A percentile compares a stretch with the other conserved stretches of the same genome.
Evolutionary conservation across 2,888 invertebrate species (phyloP).

Genomic region (Diachrysia chrysitis): DNA sequence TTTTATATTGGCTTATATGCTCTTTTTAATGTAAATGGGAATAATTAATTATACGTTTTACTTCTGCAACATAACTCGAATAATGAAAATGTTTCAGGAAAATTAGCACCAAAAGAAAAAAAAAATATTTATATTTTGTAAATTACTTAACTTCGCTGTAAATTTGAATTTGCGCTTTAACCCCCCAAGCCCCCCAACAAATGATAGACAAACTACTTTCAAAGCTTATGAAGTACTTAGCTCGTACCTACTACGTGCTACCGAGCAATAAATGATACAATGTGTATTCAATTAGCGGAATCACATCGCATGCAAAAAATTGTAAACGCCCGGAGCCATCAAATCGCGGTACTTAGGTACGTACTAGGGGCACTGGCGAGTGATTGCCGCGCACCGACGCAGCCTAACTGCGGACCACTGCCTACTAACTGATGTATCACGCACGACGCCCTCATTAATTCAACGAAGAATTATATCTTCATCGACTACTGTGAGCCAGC

Average conservation of each 20-base stretch:
- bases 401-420: slow-evolving; percentile 26
- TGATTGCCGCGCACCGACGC: slow-evolving; percentile 33
- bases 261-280: slow-evolving; percentile 53
- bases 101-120: too few relatives aligned
- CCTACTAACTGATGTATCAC: slow-evolving; percentile 72
- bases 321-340: slow-evolving; percentile 58
- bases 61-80: too few relatives aligned
- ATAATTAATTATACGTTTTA: too few relatives aligned
- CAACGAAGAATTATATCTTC: slow-evolving; percentile 81
- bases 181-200: too few relatives aligned
- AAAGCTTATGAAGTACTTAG: slow-evolving; percentile 23
- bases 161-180: too few relatives aligned
- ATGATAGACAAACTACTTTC: too few relatives aligned
- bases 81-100: too few relatives aligned
- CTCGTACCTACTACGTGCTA: slow-evolving; percentile 21
- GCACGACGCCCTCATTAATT: slow-evolving; percentile 77
- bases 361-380: slow-evolving; percentile 22
- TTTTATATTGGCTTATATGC: too few relatives aligned
- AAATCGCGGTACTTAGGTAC: slow-evolving; percentile 50
- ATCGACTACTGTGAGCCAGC: slow-evolving; percentile 75
- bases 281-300: slow-evolving; percentile 60
- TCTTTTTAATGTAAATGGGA: too few relatives aligned
- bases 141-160: too few relatives aligned
- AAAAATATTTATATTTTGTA: too few relatives aligned
- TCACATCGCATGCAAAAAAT: slow-evolving; percentile 63